Base-by-base conservation (phyloP, 2,888 invertebrate genomes). In the Stenodema calcarata region DNA sequence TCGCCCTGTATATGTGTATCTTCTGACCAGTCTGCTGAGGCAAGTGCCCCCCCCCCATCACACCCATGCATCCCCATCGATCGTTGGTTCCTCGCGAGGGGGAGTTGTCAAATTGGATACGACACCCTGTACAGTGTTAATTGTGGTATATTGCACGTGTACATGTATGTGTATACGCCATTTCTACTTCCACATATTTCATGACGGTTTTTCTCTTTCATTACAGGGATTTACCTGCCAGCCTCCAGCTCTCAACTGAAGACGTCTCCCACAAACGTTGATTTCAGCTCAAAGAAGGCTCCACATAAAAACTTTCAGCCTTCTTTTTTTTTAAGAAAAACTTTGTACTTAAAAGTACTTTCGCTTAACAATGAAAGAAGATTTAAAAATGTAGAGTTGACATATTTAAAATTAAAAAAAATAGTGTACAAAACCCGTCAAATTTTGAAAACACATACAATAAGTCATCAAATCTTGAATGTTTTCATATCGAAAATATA, bases 231-330 rank as follows among this genome's bases (percentile, higher is more conserved):
- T 41, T 84, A 16, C 84, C 84, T 6, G 9, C 70, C 28, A 44
- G 84, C 84, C 42, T 70, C 84, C 84, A 84, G 28, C 70, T 84
- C 0, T 62, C 62, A 1, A 44, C 73, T 35, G 84, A 84, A 75
- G 84, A 84, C 73, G 75, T 73, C 28, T 70, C 73, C 47, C 73
- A 84, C 75, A 84, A 84, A 47, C 84, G 84, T 47, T 84, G 30
- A 84, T 11, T 23, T 9, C 62, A 50, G 35, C 35, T n/a, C 16
- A n/a, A n/a, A 16, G n/a, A 50, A 50, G n/a, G 50, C 50, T 50
- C n/a, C 50, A 50, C 16, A 18, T 16, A 50, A 62, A 62, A 2
- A 23, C 11, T 27, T 4, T 0, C 23, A 62, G 27, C 23, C 62
- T 62, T 62, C 35, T 35, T 35, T 35, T 35, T 35, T 35, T 35